Base-by-base conservation (phyloP, 2,888 invertebrate species). In the Apotomis betuletana region DNA sequence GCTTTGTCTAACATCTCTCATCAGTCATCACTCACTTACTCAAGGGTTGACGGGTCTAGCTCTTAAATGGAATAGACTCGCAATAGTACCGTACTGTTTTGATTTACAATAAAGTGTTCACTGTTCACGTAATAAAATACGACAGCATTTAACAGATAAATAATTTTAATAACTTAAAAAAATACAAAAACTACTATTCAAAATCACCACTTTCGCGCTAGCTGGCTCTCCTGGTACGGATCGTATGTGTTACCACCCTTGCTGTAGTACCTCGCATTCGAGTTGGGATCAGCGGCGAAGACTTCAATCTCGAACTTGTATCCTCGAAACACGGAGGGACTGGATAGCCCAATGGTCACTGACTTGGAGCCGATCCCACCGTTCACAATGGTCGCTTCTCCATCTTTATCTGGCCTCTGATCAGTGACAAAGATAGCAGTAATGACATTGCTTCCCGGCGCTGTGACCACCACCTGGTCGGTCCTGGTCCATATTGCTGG, bases 281-380 rank as follows among this genome's bases (percentile, higher is more conserved):
- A 82, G 63, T 85, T 85, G 0, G 86, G 83, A 63, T 85, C 79
- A 15, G 75, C 82, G 0, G 84, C 85, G 59, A 81, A 92, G 12
- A 92, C 91, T 77, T 91, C 90, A 9, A 93, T 80, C 74, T 82
- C 77, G 71, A 92, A 92, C 65, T 83, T 89, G 70, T 90, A 92
- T 0, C 92, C 92, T 74, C 91, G 81, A 5, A 93, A 76, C 38
- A 91, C 81, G 0, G 85, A 79, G 0, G 92, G 91, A 74, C 91
- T 92, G 54, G 88, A 88, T 59, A 93, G 60, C 0, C 77, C 84
- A 4, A 92, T 80, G 0, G 89, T 89, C 1, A 92, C 92, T 79
- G 80, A 86, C 13, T 84, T 87, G 3, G 77, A 79, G 0, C 91
- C 92, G 27, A 92, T 73, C 0, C 92, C 92, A 0, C 92, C 92